phyloP scores from a whole-genome alignment of 2,888 invertebrate species.

The Mythimna vitellina region DNA sequence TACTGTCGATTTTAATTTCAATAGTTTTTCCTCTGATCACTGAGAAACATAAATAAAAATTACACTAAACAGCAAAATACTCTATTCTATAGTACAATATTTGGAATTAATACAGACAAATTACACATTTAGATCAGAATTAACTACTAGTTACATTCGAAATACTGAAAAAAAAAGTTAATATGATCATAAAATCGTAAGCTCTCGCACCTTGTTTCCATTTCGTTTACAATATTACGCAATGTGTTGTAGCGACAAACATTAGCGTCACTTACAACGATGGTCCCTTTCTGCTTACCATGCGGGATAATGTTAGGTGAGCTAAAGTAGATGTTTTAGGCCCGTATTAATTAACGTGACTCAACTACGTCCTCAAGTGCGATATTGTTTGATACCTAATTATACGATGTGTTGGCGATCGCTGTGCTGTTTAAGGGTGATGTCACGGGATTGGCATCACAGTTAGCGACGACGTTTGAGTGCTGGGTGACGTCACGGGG shows the following conservation, averaged over 20 bases:
- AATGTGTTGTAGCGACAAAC: not conserved
- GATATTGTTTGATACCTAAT: too few species aligned
- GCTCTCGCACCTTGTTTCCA: slow-evolving; percentile 14
- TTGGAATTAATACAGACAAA: slow-evolving; percentile 45
- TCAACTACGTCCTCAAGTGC: too few species aligned
- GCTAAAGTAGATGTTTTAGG: too few species aligned
- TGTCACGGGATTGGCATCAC: too few species aligned
- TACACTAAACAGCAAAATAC: slow-evolving; percentile 31
- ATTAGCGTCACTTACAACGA: not conserved
- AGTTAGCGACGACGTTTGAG: too few species aligned
- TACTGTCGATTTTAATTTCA: not conserved
- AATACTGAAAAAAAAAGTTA: slow-evolving; percentile 43
- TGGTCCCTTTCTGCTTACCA: slow-evolving; percentile 11
- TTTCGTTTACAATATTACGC: not conserved
- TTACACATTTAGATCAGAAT: slow-evolving; percentile 39
- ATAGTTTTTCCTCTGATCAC: slow-evolving; percentile 18
- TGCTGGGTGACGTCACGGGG: too few species aligned
- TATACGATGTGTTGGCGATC: too few species aligned
- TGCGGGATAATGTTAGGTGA: not conserved
- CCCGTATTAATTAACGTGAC: too few species aligned
- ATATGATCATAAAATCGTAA: not conserved
- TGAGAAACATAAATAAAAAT: slow-evolving; percentile 38
- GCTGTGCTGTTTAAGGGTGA: too few species aligned
- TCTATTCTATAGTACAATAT: slow-evolving; percentile 35
- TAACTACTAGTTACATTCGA: slow-evolving; percentile 15